These are phyloP conservation scores for Drosophila micromelanica DNA, from an alignment of 1,140 invertebrate species.

Conservation along the genomic window DNA sequence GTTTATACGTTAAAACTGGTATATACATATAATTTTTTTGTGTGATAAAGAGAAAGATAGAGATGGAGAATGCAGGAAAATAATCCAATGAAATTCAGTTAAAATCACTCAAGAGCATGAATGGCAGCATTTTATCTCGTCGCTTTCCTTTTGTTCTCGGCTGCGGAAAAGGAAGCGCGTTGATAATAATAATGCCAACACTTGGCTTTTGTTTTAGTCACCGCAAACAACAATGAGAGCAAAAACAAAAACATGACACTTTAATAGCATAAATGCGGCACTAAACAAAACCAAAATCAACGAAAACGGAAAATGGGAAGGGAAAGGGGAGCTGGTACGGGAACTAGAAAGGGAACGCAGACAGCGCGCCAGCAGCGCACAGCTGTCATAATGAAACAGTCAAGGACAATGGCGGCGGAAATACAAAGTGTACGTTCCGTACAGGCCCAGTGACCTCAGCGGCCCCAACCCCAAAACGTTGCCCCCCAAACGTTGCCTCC, in stretches of 20 bases:
- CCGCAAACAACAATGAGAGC: conserved; percentile 46
- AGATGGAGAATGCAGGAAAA: conserved; percentile 21
- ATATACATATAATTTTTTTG: conserved; percentile 3
- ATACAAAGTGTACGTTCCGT: conserved; percentile 73
- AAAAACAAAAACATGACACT: conserved; percentile 66
- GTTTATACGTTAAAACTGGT: conserved; percentile 5
- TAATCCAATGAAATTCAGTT: conserved; percentile 69
- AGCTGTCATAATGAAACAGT: conserved; percentile 83
- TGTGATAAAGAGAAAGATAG: background rate
- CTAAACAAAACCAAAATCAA: conserved; percentile 81
- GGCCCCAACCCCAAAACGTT: background rate
- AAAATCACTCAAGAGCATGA: conserved; percentile 80
- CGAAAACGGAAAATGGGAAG: conserved; percentile 40
- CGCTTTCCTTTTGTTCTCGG: conserved; percentile 58
- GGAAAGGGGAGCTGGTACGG: conserved; percentile 7
- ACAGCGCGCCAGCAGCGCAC: conserved; percentile 39
- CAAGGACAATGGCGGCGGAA: conserved; percentile 78
- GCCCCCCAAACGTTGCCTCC: no score
- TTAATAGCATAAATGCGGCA: conserved; percentile 81
- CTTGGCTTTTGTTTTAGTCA: conserved; percentile 74
- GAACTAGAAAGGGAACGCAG: conserved; percentile 5
- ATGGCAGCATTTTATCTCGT: conserved; percentile 69
- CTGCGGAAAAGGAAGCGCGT: conserved; percentile 77
- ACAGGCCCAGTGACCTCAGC: conserved; percentile 23
- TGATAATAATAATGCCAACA: conserved; percentile 79